Evolutionary conservation across 2,113 vertebrate species (phyloP), one percentile per base, ranked within the genome.

Genomic region (Ploceus nigricollis): DNA sequence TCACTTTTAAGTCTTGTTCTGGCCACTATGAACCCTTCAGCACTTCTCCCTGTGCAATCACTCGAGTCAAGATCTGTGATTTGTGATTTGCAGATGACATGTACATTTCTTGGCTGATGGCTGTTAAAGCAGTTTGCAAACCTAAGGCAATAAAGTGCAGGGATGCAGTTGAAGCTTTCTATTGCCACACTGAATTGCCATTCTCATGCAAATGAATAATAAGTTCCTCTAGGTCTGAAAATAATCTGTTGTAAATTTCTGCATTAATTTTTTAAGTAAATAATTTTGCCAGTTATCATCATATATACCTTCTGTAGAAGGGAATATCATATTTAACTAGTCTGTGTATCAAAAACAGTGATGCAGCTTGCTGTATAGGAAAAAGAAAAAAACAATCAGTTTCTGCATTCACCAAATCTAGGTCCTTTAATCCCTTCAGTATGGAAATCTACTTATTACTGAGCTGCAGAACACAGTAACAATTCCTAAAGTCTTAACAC

Each of bases 51-150:
- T 98, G 98, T 98, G 98, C 98, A 99, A 98, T 98, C 98, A 98
- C 98, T 99, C 90, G 96, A 98, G 98, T 99, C 98, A 98, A 98
- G 98, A 98, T 98, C 98, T 98, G 97, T 98, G 98, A 98, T 98
- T 98, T 98, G 98, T 98, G 99, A 99, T 99, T 99, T 99, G 98
- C 98, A 99, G 98, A 99, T 99, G 98, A 99, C 98, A 98, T 98
- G 98, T 98, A 98, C 98, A 97, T 98, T 98, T 98, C 98, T 98
- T 98, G 97, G 98, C 98, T 99, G 97, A 98, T 98, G 98, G 98
- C 98, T 98, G 98, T 98, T 97, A 97, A 99, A 98, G 97, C 98
- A 97, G 97, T 98, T 98, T 98, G 97, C 96, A 98, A 98, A 98
- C 97, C 97, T 92, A 97, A 98, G 98, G 96, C 96, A 91, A 97